These are phyloP conservation scores for Melolontha melolontha DNA, from an alignment of 2,888 invertebrate genomes.

Conservation along the genomic window DNA sequence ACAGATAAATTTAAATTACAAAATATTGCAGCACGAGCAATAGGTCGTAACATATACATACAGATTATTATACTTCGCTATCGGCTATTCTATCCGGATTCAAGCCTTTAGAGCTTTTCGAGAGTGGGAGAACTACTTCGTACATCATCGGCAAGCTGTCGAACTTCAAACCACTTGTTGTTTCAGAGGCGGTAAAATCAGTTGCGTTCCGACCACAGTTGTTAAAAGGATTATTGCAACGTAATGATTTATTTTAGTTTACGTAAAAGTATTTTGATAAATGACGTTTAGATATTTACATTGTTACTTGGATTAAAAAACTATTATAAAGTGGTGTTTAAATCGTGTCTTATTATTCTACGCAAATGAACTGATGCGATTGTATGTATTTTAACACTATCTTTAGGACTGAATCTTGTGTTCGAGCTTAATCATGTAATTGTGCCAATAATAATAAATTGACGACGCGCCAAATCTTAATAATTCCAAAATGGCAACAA, in stretches of 20 bases:
- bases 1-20: slow-evolving; percentile 40
- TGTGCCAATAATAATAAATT: slow-evolving; percentile 39
- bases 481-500: slow-evolving; percentile 33
- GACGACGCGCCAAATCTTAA: slow-evolving; percentile 25
- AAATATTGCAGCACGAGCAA: slow-evolving; percentile 38
- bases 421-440: slow-evolving; percentile 37
- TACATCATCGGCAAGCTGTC: slow-evolving; percentile 40
- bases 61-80: slow-evolving; percentile 37
- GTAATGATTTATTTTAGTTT: slow-evolving; percentile 16
- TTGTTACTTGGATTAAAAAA: slow-evolving; percentile 1
- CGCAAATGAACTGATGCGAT: slow-evolving; percentile 8
- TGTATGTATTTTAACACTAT: slow-evolving; percentile 2
- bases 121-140: slow-evolving; percentile 43
- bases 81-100: slow-evolving; percentile 45
- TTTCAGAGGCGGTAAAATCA: slow-evolving; percentile 44
- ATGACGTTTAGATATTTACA: slow-evolving; percentile 28
- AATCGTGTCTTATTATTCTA: neutral
- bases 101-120: slow-evolving; percentile 14
- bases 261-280: slow-evolving; percentile 12
- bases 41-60: slow-evolving; percentile 18
- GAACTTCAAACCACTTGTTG: slow-evolving; percentile 46
- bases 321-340: no score
- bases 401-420: slow-evolving; percentile 19
- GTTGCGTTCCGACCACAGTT: slow-evolving; percentile 37
- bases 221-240: neutral